Evolutionary conservation across 92 coral and sea anemone genomes (phyloP), one percentile per base, ranked within the genome.

Genomic region (Heliopora coerulea): DNA sequence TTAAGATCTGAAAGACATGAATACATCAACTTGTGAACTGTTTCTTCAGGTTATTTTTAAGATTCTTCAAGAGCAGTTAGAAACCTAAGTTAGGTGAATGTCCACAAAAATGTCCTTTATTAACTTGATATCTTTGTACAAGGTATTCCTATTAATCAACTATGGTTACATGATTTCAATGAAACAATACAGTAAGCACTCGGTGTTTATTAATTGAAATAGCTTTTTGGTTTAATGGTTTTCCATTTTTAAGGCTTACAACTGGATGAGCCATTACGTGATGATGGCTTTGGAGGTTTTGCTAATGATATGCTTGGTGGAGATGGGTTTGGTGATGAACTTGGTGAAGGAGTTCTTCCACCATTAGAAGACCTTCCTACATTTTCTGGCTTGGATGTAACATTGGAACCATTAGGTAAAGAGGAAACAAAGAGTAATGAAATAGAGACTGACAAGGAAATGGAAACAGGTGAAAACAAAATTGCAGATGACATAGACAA

Each of bases 261-360:
- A 26, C 85, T 88, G 10, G 91, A 89, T 78, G 96, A 89, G 33
- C 96, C 91, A 4, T 15, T 70, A 44, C 83, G 79, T 49, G 90
- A 90, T 76, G 98, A 93, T 86, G 95, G 87, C 23, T 90, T 93
- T 79, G 98, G 98, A 58, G 97, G 96, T 2, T 88, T 88, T 54
- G 97, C 95, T 39, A 93, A 88, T 30, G 97, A 91, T 72, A 88
- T 93, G 56, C 96, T 93, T 35, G 91, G 90, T 13, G 77, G 77
- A 28, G 98, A 93, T 82, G 95, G 96, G 19, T 93, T 93, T 85
- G 98, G 98, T 50, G 98, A 93, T 88, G 98, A 92, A 68, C 78
- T 93, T 23, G 78, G 69, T 59, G 96, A 87, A 31, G 91, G 88
- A 17, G 86, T 86, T 0, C 59, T 86, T 7, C 91, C 96, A 83